Conservation (phyloP, 1,140 invertebrate genomes). For the Camponotus floridanus region DNA sequence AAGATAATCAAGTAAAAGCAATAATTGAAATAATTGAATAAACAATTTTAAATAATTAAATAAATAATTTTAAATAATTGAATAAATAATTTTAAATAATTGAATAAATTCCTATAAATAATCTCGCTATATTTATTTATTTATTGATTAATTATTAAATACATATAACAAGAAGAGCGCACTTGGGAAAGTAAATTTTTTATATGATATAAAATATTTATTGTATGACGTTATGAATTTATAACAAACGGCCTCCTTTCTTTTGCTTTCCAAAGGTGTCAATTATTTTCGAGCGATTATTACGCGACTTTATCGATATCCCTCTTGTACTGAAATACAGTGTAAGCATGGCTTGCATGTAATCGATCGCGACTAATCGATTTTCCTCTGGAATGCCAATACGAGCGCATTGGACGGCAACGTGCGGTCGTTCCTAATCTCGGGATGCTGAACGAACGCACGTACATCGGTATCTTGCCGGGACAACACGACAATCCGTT, state of each 20-base stretch:
- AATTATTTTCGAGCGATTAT: conserved; percentile 5
- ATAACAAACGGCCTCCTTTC: neutral
- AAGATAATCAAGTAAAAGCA: neutral
- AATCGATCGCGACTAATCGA: conserved; percentile 44
- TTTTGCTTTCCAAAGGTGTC: neutral
- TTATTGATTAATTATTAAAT: too few species aligned
- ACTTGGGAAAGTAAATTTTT: neutral
- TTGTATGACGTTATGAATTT: neutral
- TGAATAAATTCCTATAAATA: neutral
- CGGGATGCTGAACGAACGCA: conserved; percentile 50
- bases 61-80: too few species aligned
- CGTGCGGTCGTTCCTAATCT: conserved; percentile 61
- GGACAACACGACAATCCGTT: conserved; percentile 47
- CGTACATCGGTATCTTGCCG: conserved; percentile 51
- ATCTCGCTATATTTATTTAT: too few species aligned
- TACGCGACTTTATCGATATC: conserved; percentile 2
- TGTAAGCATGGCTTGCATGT: neutral
- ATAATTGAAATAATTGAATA: neutral
- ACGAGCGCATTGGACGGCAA: conserved; percentile 21
- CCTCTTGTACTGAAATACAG: neutral
- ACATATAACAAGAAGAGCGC: neutral
- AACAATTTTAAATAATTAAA: neutral
- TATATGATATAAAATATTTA: neutral
- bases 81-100: too few species aligned
- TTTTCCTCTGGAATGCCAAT: conserved; percentile 50